Evolutionary conservation across 2,797 vertebrate genomes (phyloP).

Genomic region (Phylloscopus collybita): DNA sequence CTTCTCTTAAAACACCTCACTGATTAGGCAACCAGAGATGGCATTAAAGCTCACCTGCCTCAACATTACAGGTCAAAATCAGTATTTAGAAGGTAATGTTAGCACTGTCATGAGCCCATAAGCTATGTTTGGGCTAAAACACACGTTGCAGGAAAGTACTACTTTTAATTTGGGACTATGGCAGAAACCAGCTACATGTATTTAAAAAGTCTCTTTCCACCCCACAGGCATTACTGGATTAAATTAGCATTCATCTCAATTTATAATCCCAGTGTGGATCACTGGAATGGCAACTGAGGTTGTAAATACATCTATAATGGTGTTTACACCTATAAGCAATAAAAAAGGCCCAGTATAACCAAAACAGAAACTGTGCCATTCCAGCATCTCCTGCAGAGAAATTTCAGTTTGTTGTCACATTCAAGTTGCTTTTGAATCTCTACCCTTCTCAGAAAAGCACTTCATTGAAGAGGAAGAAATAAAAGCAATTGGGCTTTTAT

Average conservation of each 20-base stretch:
- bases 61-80: background rate
- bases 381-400: background rate
- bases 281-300: background rate
- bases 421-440: background rate
- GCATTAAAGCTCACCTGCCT: background rate
- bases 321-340: background rate
- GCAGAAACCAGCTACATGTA: background rate
- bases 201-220: background rate
- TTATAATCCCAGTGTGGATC: background rate
- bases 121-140: background rate
- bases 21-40: background rate
- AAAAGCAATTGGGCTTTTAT: background rate
- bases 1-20: background rate
- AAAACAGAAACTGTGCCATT: background rate
- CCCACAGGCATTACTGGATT: background rate
- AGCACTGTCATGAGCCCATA: background rate
- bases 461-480: background rate
- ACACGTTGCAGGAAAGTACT: background rate
- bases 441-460: background rate
- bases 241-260: background rate
- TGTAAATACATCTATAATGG: background rate
- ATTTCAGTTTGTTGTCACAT: background rate
- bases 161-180: background rate
- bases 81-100: background rate
- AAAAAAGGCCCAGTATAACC: background rate